These are phyloP conservation scores for Scomber colias DNA, from an alignment of 2,113 vertebrate species.

Conservation along the genomic window DNA sequence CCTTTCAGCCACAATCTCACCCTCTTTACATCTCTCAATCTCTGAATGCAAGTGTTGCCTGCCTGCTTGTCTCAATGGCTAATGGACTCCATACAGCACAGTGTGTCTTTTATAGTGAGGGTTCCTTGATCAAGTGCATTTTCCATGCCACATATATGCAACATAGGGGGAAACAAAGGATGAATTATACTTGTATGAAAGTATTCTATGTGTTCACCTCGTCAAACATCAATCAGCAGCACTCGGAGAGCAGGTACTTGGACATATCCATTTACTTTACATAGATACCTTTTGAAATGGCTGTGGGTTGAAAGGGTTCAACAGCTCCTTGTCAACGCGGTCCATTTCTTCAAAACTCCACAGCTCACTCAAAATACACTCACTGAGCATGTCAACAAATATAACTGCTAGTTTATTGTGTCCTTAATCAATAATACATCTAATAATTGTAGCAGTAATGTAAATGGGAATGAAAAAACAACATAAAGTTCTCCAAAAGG, in stretches of 20 bases:
- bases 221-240: conserved; percentile 37
- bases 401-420: neutral
- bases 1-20: conserved; percentile 67
- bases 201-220: conserved; percentile 42
- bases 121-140: conserved; percentile 58
- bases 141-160: conserved; percentile 45
- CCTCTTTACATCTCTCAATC: conserved; percentile 64
- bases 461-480: conserved; percentile 15
- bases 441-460: conserved; percentile 12
- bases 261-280: conserved; percentile 36
- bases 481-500: conserved; percentile 21
- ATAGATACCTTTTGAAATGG: conserved; percentile 26
- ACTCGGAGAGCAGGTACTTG: conserved; percentile 36
- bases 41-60: conserved; percentile 47
- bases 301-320: conserved; percentile 28
- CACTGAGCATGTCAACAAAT: conserved; percentile 23
- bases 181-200: conserved; percentile 41
- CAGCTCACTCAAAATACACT: conserved; percentile 30
- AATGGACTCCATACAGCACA: conserved; percentile 59
- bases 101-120: conserved; percentile 53
- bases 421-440: conserved; percentile 16
- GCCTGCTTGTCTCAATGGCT: conserved; percentile 55
- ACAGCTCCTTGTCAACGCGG: conserved; percentile 27
- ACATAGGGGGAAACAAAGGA: conserved; percentile 40
- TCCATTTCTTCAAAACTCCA: neutral